phyloP scores from a whole-genome alignment of 2,113 vertebrate species.

The Casuarius casuarius region DNA sequence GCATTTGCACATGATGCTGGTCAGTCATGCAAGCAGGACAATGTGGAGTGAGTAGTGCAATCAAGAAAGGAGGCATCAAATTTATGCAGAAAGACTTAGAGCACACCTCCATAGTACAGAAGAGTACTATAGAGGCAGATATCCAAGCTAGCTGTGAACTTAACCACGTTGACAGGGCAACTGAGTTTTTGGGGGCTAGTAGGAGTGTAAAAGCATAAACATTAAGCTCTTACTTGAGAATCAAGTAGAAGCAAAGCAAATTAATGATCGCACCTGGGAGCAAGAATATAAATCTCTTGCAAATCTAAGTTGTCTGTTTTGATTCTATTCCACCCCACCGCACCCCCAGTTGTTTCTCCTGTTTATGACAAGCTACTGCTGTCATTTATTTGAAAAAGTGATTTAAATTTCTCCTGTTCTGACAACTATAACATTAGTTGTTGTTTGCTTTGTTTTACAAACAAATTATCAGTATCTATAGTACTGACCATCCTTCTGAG shows the following conservation, averaged over 20 bases:
- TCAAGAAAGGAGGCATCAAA: neutral
- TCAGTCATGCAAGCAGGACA: neutral
- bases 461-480: neutral
- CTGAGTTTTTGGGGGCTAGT: neutral
- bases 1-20: neutral
- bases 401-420: constrained; percentile 51
- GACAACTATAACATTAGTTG: neutral
- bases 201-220: accelerated
- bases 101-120: neutral
- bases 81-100: neutral
- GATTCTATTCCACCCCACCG: neutral
- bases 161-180: accelerated
- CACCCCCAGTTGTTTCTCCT: neutral
- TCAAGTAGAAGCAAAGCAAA: neutral
- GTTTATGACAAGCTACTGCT: neutral
- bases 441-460: constrained; percentile 7
- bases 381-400: neutral
- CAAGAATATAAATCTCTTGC: neutral
- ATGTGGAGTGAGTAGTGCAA: neutral
- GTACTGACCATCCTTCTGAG: constrained; percentile 33
- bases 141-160: neutral
- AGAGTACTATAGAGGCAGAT: neutral
- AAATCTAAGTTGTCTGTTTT: neutral
- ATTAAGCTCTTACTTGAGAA: neutral
- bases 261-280: neutral